Evolutionary conservation across 2,113 vertebrate genomes (phyloP).

Genomic region (Salvelinus alpinus): DNA sequence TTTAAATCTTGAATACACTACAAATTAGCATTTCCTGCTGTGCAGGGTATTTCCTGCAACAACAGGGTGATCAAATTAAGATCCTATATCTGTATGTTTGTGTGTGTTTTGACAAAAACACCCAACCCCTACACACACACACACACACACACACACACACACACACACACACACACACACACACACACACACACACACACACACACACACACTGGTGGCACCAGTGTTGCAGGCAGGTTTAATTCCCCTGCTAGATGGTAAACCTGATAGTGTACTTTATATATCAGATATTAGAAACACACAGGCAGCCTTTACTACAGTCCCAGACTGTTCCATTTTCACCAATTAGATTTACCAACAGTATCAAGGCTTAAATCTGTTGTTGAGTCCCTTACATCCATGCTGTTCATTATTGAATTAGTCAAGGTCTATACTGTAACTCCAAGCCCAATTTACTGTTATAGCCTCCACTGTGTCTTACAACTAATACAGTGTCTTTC

Average conservation of each 20-base stretch:
- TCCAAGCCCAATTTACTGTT: background rate
- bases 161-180: conserved; percentile 13
- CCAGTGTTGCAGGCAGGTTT: too few species aligned
- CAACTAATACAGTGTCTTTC: background rate
- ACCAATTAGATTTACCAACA: background rate
- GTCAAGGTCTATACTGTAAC: background rate
- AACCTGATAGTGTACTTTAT: too few species aligned
- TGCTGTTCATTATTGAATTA: background rate
- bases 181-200: conserved; percentile 8
- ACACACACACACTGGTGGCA: background rate
- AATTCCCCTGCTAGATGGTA: too few species aligned
- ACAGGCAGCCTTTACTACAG: background rate
- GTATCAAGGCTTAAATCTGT: background rate
- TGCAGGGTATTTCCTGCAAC: too few species aligned
- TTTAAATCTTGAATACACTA: too few species aligned
- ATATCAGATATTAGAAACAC: background rate
- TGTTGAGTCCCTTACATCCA: background rate
- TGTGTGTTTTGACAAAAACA: conserved; percentile 30
- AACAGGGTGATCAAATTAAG: too few species aligned
- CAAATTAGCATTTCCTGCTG: too few species aligned
- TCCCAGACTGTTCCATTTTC: background rate
- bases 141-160: conserved; percentile 12
- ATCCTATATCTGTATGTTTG: background rate
- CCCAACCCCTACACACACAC: conserved; percentile 13
- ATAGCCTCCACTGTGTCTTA: background rate